Conservation (phyloP, 2,888 invertebrate genomes). For the Aleiodes leptofemur region DNA sequence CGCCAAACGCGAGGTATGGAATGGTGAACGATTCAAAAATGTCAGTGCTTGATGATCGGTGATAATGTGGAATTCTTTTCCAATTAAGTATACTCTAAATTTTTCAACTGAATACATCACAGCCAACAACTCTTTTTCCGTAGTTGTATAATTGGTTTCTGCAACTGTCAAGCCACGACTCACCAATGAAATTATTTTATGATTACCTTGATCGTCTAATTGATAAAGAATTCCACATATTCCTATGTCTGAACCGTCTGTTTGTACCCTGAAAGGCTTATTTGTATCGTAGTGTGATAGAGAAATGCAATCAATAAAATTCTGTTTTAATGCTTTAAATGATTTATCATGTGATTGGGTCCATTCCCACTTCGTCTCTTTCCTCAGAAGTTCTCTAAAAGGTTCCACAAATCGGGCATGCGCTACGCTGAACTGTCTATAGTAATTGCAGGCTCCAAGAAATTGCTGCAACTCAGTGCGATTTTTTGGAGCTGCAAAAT, state of each 20-base stretch:
- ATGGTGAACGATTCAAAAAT: conserved; percentile 58
- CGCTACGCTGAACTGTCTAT: conserved; percentile 1
- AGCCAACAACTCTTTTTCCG: conserved; percentile 61
- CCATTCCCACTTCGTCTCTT: neutral
- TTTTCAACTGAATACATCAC: conserved; percentile 58
- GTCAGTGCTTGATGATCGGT: conserved; percentile 61
- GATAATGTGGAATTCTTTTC: conserved; percentile 52
- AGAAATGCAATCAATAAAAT: conserved; percentile 44
- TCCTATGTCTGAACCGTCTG: no score
- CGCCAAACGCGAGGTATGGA: conserved; percentile 55
- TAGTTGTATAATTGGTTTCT: conserved; percentile 51
- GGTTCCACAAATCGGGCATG: conserved; percentile 47
- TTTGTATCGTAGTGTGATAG: conserved; percentile 40
- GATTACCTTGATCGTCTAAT: no score
- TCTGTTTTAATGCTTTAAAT: conserved; percentile 42
- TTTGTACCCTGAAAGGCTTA: no score
- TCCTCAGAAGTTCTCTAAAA: no score
- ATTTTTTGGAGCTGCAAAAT: conserved; percentile 49
- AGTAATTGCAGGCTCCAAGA: conserved; percentile 47
- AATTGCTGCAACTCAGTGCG: conserved; percentile 44
- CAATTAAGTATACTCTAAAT: conserved; percentile 59
- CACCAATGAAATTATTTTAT: no score
- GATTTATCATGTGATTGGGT: neutral
- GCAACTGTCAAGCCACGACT: no score
- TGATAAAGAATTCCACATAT: no score